Conservation (phyloP, 2,113 vertebrate genomes). For the Hystrix cristata region DNA sequence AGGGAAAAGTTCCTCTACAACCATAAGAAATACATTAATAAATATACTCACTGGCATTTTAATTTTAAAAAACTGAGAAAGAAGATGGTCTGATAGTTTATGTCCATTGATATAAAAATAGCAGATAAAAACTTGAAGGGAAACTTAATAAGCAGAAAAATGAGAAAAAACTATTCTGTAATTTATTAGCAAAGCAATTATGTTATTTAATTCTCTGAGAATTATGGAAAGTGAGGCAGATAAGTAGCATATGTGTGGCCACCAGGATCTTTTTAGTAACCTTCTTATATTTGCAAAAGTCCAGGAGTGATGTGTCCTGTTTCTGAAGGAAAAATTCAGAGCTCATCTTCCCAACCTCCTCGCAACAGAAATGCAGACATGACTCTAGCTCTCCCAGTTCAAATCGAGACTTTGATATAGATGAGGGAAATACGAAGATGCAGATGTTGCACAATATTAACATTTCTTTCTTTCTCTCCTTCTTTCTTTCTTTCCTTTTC, state of each 20-base stretch:
- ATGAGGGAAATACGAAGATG: neutral
- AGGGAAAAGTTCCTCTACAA: neutral
- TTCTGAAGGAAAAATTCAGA: slow-evolving; percentile 24
- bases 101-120: neutral
- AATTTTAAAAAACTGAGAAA: slow-evolving; percentile 15
- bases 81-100: neutral
- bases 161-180: neutral
- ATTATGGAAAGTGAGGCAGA: neutral
- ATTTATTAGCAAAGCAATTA: slow-evolving; percentile 30
- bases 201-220: neutral
- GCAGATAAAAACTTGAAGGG: neutral
- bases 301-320: neutral
- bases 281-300: neutral
- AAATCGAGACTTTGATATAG: neutral
- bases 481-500: neutral
- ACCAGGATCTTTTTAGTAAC: neutral
- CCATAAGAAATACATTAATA: slow-evolving; percentile 1
- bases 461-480: neutral
- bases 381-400: neutral
- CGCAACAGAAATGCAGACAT: neutral
- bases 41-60: slow-evolving; percentile 10
- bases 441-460: neutral
- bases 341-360: slow-evolving; percentile 14
- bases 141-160: slow-evolving; percentile 38
- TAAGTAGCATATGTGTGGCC: neutral